Evolutionary conservation across 2,113 vertebrate species (phyloP).

Genomic region (Hoplias malabaricus): DNA sequence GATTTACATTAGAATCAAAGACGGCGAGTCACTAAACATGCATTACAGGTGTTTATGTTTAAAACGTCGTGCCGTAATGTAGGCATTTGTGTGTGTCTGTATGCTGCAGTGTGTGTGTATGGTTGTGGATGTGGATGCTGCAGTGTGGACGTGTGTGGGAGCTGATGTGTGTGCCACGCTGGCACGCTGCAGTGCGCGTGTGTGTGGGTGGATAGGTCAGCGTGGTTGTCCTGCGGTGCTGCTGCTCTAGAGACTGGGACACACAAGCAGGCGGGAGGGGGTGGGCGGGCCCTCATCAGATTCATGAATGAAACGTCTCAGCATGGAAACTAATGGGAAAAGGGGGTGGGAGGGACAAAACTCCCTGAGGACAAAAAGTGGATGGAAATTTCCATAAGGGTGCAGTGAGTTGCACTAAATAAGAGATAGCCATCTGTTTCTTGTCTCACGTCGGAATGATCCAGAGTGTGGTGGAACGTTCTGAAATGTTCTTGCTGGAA

Average conservation of each 20-base stretch:
- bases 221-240: constrained; percentile 26
- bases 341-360: background rate
- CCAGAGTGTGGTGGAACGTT: no score
- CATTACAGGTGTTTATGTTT: background rate
- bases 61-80: background rate
- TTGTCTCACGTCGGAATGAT: no score
- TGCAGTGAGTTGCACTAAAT: background rate
- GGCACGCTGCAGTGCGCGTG: constrained; percentile 1
- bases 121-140: no score
- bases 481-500: background rate
- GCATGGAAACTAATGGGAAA: constrained; percentile 33
- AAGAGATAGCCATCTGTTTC: background rate
- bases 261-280: background rate
- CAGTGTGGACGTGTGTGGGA: constrained; percentile 14
- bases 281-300: constrained; percentile 35
- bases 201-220: constrained; percentile 37
- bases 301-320: constrained; percentile 49
- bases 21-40: background rate
- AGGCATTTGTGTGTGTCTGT: background rate
- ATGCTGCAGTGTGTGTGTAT: constrained; percentile 28
- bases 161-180: background rate
- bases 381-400: background rate
- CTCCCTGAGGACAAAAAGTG: background rate
- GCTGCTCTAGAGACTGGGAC: constrained; percentile 25
- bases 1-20: background rate